Percentiles rank a stretch among this genome's conserved stretches.
Evolutionary conservation across 2,888 invertebrate genomes (phyloP).

Genomic region (Eucera pruinosa): DNA sequence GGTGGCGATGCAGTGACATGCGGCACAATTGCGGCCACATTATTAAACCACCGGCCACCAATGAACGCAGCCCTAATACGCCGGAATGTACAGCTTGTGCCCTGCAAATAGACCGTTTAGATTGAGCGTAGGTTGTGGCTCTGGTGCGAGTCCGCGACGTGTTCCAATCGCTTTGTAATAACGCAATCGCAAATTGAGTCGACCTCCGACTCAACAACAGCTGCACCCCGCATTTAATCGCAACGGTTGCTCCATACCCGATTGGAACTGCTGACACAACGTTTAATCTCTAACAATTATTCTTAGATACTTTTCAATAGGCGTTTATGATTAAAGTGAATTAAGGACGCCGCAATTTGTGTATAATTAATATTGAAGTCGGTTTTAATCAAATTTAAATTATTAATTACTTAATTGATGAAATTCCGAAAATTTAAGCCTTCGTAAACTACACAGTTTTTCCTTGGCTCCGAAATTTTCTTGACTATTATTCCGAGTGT

Average conservation of each 20-base stretch:
- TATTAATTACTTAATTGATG: too few relatives aligned
- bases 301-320: neutral
- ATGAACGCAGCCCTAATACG: conserved; percentile 55
- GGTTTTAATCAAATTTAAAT: too few relatives aligned
- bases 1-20: conserved; percentile 48
- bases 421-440: too few relatives aligned
- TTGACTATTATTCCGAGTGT: too few relatives aligned
- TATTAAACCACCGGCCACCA: conserved; percentile 62
- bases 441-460: too few relatives aligned
- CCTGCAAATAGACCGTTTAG: conserved; percentile 63
- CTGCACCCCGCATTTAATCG: conserved; percentile 37
- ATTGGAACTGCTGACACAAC: conserved; percentile 11
- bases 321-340: too few relatives aligned
- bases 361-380: too few relatives aligned
- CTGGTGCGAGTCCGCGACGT: conserved; percentile 1
- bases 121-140: conserved; percentile 42
- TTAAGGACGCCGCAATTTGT: too few relatives aligned
- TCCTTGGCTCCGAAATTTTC: too few relatives aligned
- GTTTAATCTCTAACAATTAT: conserved; percentile 2
- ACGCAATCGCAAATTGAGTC: conserved; percentile 61
- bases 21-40: conserved; percentile 60
- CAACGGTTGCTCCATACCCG: conserved; percentile 17
- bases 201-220: conserved; percentile 23
- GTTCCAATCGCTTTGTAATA: conserved; percentile 53
- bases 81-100: conserved; percentile 61